Base-by-base conservation (phyloP, 1,140 invertebrate species). In the Hypsibius dujardini region DNA sequence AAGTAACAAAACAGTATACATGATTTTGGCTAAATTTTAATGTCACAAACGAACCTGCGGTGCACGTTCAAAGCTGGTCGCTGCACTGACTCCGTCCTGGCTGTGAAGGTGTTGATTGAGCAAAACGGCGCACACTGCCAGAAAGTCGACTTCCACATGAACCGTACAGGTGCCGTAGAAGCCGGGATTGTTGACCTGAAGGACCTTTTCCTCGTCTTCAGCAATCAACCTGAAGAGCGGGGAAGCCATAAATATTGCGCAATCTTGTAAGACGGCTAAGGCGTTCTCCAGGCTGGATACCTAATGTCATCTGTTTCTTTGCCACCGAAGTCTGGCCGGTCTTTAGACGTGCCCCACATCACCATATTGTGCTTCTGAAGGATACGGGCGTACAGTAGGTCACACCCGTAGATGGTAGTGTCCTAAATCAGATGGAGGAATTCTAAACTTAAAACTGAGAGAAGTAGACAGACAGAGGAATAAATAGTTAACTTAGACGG, bases 291-390 rank as follows among this genome's bases (percentile, higher is more conserved):
- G 46, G 71, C n/a, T 73, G 73, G 15, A 12, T 77, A 88, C 86
- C 88, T 85, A 75, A 91, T 92, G 78, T 97, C 93, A 78, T 96
- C 94, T 56, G 90, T 88, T 82, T 98, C 93, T 75, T 92, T 88
- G 0, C 95, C 95, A 2, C 95, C 95, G 45, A 98, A 84, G 82
- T 99, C 95, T 0, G 95, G 95, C 71, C 88, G 83, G 72, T 92
- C 90, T 0, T 87, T 87, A 2, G 85, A 82, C 0, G 94, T 96
- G 79, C 90, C 92, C 95, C 95, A 99, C 1, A 97, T 80, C 1
- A 97, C 84, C 79, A 92, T 94, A 80, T 96, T 97, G 75, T 95
- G 86, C 74, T 89, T 90, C 60, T 86, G 80, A 46, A 98, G 82
- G 78, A 95, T 86, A 1, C 94, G 83, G 47, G 92, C 91, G 80